phyloP scores from a whole-genome alignment of 2,113 vertebrate species.

The Corythornis madagascariensis region DNA sequence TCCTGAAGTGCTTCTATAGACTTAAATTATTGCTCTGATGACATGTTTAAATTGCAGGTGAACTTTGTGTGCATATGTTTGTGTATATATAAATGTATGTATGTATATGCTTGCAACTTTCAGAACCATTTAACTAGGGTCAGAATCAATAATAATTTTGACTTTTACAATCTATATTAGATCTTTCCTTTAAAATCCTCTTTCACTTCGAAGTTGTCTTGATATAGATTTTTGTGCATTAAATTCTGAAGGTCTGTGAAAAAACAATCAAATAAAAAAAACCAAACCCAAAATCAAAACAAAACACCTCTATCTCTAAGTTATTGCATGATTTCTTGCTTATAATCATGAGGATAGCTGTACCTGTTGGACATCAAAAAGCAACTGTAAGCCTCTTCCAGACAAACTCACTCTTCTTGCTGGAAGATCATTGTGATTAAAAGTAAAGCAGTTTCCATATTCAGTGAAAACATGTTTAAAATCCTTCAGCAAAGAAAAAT shows the following conservation, averaged over 20 bases:
- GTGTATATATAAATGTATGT: neutral
- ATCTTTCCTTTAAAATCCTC: neutral
- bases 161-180: neutral
- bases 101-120: neutral
- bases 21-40: neutral
- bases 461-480: slow-evolving; percentile 81
- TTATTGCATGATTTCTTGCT: neutral
- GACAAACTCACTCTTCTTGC: slow-evolving; percentile 72
- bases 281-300: neutral
- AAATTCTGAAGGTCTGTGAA: neutral
- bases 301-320: neutral
- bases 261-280: neutral
- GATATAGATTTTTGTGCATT: neutral
- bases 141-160: neutral
- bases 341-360: neutral
- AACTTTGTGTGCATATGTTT: neutral
- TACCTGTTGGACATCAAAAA: slow-evolving; percentile 81
- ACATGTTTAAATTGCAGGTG: neutral
- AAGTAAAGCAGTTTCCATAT: slow-evolving; percentile 83
- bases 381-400: slow-evolving; percentile 78
- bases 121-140: neutral
- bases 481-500: slow-evolving; percentile 72
- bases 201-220: neutral
- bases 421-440: slow-evolving; percentile 71
- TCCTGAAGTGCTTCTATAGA: neutral